Conservation (phyloP, 2,797 vertebrate species). For the Chelidonichthys spinosus region DNA sequence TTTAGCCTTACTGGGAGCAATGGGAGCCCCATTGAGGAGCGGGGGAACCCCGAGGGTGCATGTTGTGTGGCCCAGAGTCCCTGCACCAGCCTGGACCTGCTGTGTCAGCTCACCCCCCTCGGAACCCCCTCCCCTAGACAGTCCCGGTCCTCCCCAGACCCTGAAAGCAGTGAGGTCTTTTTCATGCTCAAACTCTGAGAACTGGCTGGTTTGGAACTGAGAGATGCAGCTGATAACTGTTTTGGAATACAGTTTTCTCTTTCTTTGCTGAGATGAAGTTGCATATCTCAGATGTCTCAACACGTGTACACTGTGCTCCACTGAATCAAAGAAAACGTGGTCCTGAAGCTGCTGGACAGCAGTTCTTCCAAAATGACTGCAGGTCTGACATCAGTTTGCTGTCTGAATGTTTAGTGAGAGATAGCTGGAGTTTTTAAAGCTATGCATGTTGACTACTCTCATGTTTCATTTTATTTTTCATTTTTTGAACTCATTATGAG, state of each 20-base stretch:
- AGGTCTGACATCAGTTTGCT: constrained; percentile 57
- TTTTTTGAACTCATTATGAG: constrained; percentile 30
- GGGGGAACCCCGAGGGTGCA: constrained; percentile 93
- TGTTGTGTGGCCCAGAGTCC: constrained; percentile 86
- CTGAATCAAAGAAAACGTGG: constrained; percentile 27
- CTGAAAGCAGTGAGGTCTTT: constrained; percentile 84
- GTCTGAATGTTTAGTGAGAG: constrained; percentile 62
- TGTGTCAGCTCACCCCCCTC: constrained; percentile 68
- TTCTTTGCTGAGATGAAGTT: constrained; percentile 36
- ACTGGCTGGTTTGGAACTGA: constrained; percentile 58
- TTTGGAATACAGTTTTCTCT: constrained; percentile 41
- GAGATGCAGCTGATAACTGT: constrained; percentile 46
- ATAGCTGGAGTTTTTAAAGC: constrained; percentile 47
- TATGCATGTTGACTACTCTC: constrained; percentile 56
- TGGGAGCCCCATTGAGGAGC: constrained; percentile 87
- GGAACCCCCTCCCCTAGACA: constrained; percentile 63
- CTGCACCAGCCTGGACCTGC: constrained; percentile 81
- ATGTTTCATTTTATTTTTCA: constrained; percentile 41
- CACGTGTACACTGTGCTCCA: constrained; percentile 15
- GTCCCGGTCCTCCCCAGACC: constrained; percentile 50
- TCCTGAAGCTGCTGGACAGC: constrained; percentile 30
- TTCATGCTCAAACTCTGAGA: constrained; percentile 87
- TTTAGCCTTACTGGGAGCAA: constrained; percentile 43
- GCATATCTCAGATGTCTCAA: constrained; percentile 41
- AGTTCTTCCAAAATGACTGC: constrained; percentile 30